Conservation (phyloP, 2,113 vertebrate genomes). For the Zapornia atra region DNA sequence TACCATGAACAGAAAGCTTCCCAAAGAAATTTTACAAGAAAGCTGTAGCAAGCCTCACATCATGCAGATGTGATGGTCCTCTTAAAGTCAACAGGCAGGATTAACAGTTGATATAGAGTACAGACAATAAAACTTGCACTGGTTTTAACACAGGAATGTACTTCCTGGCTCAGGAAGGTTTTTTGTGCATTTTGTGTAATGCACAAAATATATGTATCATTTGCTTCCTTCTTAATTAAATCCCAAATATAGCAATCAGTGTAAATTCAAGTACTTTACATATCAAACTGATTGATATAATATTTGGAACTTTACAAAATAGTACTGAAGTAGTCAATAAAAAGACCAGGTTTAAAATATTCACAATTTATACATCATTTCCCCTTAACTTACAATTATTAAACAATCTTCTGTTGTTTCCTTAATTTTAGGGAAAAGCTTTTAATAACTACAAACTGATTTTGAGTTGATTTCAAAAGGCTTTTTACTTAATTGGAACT, state of each 20-base stretch:
- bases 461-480: neutral
- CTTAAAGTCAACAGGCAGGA: neutral
- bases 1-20: neutral
- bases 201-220: slow-evolving; percentile 22
- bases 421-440: slow-evolving; percentile 2
- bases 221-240: neutral
- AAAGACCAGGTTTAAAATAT: slow-evolving; percentile 47
- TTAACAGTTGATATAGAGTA: neutral
- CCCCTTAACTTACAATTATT: neutral
- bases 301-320: slow-evolving; percentile 44
- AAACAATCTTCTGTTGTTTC: neutral
- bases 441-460: slow-evolving; percentile 20
- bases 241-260: neutral
- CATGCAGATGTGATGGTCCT: neutral
- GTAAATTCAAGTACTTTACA: slow-evolving; percentile 31
- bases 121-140: neutral
- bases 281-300: slow-evolving; percentile 23
- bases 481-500: slow-evolving; percentile 12
- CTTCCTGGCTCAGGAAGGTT: neutral
- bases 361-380: slow-evolving; percentile 41
- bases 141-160: neutral
- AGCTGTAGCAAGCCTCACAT: neutral
- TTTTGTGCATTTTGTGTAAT: neutral
- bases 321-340: slow-evolving; percentile 21
- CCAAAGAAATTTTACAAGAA: neutral